Percentiles rank a stretch among this genome's conserved stretches.
These are phyloP conservation scores for Todus mexicanus DNA, from an alignment of 2,797 vertebrate species.

Conservation along the genomic window DNA sequence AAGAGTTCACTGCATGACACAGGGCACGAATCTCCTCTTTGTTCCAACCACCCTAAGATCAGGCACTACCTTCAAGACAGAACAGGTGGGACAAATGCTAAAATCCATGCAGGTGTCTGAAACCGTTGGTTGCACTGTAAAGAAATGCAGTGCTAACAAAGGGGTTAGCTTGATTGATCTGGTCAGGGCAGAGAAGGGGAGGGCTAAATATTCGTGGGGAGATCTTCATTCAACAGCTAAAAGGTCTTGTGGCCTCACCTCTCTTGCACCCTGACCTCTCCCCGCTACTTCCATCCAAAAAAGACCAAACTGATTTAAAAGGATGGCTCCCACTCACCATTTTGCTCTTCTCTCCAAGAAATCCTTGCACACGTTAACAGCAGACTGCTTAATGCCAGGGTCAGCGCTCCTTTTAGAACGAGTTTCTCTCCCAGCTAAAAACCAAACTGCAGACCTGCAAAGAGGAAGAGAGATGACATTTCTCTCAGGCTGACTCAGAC, in stretches of 20 bases:
- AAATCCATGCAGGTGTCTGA: neutral
- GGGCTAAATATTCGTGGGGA: neutral
- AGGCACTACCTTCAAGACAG: neutral
- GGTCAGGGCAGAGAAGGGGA: rapidly evolving
- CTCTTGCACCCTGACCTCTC: neutral
- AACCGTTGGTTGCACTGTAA: rapidly evolving
- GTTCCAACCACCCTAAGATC: neutral
- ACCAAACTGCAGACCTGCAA: neutral
- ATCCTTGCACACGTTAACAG: neutral
- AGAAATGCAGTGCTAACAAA: neutral
- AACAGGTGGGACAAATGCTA: neutral
- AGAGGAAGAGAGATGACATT: neutral
- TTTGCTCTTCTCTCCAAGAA: neutral
- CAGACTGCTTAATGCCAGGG: neutral
- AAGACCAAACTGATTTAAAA: neutral
- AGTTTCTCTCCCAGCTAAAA: neutral
- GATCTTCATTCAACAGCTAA: neutral
- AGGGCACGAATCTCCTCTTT: neutral
- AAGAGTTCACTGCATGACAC: neutral
- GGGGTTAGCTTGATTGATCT: neutral
- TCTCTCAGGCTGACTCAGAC: neutral
- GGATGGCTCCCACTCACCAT: neutral
- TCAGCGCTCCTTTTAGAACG: neutral
- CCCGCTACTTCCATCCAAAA: neutral
- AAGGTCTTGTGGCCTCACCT: neutral